A percentile compares a stretch with the other conserved stretches of the same genome.
Conservation (phyloP, 2,888 invertebrate species). For the Cyclophora albipunctata region DNA sequence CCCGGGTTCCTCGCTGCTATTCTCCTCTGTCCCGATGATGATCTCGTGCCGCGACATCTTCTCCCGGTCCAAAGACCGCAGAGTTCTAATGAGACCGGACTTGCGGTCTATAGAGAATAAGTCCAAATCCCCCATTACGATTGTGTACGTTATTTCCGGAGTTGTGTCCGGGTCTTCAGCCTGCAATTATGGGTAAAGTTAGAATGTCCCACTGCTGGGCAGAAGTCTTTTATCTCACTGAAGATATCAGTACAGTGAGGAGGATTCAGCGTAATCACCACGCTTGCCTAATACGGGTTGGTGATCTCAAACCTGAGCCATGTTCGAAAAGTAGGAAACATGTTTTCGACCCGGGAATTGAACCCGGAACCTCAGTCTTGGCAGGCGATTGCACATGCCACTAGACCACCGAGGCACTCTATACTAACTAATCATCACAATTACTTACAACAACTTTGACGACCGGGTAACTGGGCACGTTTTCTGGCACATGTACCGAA, state of each 20-base stretch:
- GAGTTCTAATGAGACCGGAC: slow-evolving; percentile 85
- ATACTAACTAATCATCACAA: neutral
- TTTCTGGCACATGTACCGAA: slow-evolving; percentile 89
- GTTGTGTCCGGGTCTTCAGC: slow-evolving; percentile 89
- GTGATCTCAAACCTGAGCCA: no score
- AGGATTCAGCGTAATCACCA: no score
- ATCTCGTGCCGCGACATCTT: slow-evolving; percentile 82
- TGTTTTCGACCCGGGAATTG: no score
- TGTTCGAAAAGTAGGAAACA: no score
- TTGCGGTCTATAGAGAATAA: slow-evolving; percentile 88
- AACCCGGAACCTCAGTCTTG: no score
- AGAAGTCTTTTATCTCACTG: no score
- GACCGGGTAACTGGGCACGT: slow-evolving; percentile 84
- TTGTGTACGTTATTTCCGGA: slow-evolving; percentile 87
- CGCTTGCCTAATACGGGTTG: no score
- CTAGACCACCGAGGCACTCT: no score
- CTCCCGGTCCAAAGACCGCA: slow-evolving; percentile 86
- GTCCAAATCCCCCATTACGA: slow-evolving; percentile 87
- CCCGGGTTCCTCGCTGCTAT: slow-evolving; percentile 79
- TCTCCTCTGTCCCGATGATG: slow-evolving; percentile 88
- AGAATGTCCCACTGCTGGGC: no score
- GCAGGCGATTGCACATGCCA: no score
- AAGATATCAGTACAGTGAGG: no score
- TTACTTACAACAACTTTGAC: slow-evolving; percentile 82
- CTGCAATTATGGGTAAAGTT: slow-evolving; percentile 39